phyloP scores from a whole-genome alignment of 2,888 invertebrate genomes.

The Mesorhabditis belari region DNA sequence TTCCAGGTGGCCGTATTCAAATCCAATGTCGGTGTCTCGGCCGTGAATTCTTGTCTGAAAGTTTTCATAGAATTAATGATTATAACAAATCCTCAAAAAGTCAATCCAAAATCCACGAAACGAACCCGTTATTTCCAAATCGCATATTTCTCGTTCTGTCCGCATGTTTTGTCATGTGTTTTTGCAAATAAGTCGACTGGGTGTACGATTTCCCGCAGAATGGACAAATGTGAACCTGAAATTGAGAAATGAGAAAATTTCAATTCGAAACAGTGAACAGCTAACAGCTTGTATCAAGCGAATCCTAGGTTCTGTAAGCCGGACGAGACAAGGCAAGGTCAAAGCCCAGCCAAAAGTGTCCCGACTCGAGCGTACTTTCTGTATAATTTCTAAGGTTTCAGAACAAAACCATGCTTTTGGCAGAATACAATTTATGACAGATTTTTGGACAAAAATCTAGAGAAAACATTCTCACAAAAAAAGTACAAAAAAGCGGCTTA shows the following conservation, averaged over 20 bases:
- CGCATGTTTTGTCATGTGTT: conserved; percentile 95
- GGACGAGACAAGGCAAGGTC: no score
- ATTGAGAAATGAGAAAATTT: neutral
- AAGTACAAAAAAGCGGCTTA: no score
- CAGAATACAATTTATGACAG: no score
- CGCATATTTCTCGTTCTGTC: conserved; percentile 31
- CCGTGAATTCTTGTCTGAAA: neutral
- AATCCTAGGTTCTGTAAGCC: neutral
- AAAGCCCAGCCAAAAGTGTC: no score
- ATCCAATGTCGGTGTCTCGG: neutral
- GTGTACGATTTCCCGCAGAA: conserved; percentile 99
- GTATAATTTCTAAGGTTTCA: no score
- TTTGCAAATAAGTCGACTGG: conserved; percentile 95
- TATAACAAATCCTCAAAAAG: neutral
- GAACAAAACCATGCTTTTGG: no score
- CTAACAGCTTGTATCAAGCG: neutral
- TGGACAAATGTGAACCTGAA: conserved; percentile 86
- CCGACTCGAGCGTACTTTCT: no score
- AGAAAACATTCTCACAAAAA: no score
- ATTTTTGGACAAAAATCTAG: no score
- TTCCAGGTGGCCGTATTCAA: neutral
- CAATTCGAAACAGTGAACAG: neutral
- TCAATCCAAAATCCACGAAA: neutral
- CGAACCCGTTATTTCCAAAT: neutral
- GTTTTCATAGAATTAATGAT: neutral